Evolutionary conservation across 2,113 vertebrate genomes (phyloP), one percentile per base, ranked within the genome.

Genomic region (Albula glossodonta): DNA sequence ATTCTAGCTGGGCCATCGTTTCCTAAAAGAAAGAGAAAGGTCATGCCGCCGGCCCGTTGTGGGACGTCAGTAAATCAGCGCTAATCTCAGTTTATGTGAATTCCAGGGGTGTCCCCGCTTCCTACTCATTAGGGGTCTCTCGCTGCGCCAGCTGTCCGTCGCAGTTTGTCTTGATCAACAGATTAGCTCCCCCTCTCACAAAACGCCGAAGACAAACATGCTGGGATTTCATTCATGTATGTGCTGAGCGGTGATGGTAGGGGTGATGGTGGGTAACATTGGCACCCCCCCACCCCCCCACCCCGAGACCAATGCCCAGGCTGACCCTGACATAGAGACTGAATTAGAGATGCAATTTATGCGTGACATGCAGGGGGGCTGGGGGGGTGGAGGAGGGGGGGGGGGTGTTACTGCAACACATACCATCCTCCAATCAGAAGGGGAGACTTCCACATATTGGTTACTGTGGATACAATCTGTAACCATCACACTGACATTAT

Each of bases 51-150:
- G 31, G 31, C 31, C 31, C 31, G 31, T 41, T 9, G 70, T 2
- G 22, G n/a, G 25, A 22, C 70, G 53, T 56, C 63, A 70, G 19
- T 5, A 83, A 83, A 83, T 63, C 56, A 60, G 15, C 3, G 41
- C 82, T 83, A 83, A 83, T 83, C 63, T 70, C 41, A 19, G 57
- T 60, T 50, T 83, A 41, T 70, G 60, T 70, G 52, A 70, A 66
- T 74, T 74, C 70, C 9, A 8, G 48, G 60, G 82, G 41, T 48
- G 60, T 51, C 57, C 49, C 41, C 15, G 19, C 70, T 74, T n/a
- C 63, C 63, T 70, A 13, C 2, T n/a, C 4, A 22, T 22, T 22
- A 22, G 13, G 4, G 4, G 13, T 5, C 22, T 70, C 63, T 2
- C 10, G 22, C 63, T 8, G 0, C 4, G 22, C 2, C 63, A 70